Base-by-base conservation (phyloP, 2,888 invertebrate genomes). In the Sialis lutaria region DNA sequence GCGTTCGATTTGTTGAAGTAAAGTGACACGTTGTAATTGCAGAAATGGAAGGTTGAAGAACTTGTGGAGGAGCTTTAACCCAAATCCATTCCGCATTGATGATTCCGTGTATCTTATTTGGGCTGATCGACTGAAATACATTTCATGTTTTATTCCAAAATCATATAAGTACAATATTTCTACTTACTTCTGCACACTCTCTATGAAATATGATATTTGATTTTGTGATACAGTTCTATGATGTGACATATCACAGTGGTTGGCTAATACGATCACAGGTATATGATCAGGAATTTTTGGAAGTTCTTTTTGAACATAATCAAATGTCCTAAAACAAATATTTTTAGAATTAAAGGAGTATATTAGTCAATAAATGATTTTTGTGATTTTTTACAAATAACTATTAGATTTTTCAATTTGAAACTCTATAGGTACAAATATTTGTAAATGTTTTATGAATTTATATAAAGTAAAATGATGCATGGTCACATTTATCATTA, bases 241-340 rank as follows among this genome's bases (percentile, higher is more conserved):
- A 65, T 93, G 93, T n/a, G 88, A 81, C 91, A 95, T 92, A 64
- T 96, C 96, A 60, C 91, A 82, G 63, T 92, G 91, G 68, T 96
- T 96, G 1, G 91, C 93, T 43, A 96, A 71, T 34, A 95, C 79
- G 47, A 96, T 76, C 7, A 93, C 79, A 1, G 91, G 90, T 60
- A 84, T 72, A 57, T 84, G 82, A 30, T 69, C 79, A 60, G 74
- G 91, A 46, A 93, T 77, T 62, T 80, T 81, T 1, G 79, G 74
- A 53, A 95, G 64, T 67, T 95, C 95, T 54, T 86, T 74, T 56
- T 90, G 84, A 9, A 95, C 82, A 68, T 96, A 96, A 57, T 91
- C 89, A 70, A 89, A 95, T 10, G 95, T 96, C 88, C 84, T 85
- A 60, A 5, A 64, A 62, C 54, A 44, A 40, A 51, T 42, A 48